A percentile compares a stretch with the other conserved stretches of the same genome.
phyloP scores from a whole-genome alignment of 2,113 vertebrate genomes.

The Himantopus leucocephalus region DNA sequence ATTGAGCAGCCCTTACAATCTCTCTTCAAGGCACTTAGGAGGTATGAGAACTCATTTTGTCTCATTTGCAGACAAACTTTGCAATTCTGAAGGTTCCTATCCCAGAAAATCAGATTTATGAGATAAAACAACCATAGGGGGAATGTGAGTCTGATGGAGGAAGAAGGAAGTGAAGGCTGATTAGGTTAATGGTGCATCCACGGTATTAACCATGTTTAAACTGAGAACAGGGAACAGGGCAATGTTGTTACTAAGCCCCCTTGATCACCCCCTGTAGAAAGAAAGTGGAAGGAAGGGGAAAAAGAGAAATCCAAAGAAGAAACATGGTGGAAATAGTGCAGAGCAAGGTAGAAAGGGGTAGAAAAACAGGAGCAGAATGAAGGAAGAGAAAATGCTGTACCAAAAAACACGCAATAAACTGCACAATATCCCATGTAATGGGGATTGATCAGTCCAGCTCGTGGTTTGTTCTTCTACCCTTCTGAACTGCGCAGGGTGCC shows the following conservation, averaged over 20 bases:
- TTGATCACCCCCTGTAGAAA: not conserved
- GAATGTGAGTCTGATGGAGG: not conserved
- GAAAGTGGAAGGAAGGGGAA: not conserved
- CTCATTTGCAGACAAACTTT: slow-evolving; percentile 15
- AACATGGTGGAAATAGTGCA: not conserved
- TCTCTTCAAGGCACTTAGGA: slow-evolving; percentile 22
- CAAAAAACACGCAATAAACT: not conserved
- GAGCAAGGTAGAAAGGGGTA: not conserved
- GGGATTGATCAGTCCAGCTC: not conserved
- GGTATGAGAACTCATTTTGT: slow-evolving; percentile 12
- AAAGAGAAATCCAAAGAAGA: not conserved
- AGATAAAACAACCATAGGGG: not conserved
- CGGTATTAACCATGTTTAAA: not conserved
- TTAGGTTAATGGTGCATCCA: not conserved
- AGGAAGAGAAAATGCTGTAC: not conserved
- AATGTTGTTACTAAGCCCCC: not conserved
- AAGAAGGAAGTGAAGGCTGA: not conserved
- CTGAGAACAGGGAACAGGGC: not conserved
- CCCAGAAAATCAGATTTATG: slow-evolving; percentile 21
- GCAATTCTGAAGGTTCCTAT: not conserved
- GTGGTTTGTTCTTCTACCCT: not conserved
- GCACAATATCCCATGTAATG: not conserved
- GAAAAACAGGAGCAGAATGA: not conserved
- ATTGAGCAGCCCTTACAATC: not conserved
- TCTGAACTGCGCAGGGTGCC: not conserved